Evolutionary conservation across 2,113 vertebrate species (phyloP).

Genomic region (Equus quagga): DNA sequence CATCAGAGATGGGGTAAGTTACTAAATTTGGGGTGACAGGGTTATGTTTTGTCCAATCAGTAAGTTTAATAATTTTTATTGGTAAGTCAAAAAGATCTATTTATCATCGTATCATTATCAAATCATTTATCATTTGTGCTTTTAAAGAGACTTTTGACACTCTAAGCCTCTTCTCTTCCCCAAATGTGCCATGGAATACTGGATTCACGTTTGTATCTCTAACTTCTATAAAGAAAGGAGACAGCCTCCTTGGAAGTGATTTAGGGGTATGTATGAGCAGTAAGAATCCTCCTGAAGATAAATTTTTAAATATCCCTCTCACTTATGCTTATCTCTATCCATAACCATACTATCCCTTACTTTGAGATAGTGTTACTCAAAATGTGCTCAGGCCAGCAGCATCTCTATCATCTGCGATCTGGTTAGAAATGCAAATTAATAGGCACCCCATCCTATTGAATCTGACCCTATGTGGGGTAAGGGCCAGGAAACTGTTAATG

Average conservation of each 20-base stretch:
- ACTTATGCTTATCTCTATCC: background rate
- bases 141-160: background rate
- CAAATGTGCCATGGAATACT: background rate
- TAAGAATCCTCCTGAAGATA: background rate
- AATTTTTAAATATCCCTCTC: background rate
- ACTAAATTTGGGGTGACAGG: background rate
- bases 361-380: background rate
- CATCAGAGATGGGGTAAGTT: background rate
- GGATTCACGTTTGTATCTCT: background rate
- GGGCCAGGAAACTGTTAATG: background rate
- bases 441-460: background rate
- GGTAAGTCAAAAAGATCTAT: background rate
- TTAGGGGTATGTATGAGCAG: background rate
- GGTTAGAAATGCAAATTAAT: conserved; percentile 28
- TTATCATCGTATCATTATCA: too few species aligned
- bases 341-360: background rate
- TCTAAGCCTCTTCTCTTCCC: background rate
- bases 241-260: background rate
- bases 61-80: background rate
- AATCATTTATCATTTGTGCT: background rate
- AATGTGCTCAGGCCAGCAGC: background rate
- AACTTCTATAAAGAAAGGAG: background rate
- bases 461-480: background rate
- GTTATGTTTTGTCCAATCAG: background rate
- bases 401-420: background rate